These are phyloP conservation scores for Hyposmocoma kahamanoa DNA, from an alignment of 1,140 invertebrate genomes.

Conservation along the genomic window DNA sequence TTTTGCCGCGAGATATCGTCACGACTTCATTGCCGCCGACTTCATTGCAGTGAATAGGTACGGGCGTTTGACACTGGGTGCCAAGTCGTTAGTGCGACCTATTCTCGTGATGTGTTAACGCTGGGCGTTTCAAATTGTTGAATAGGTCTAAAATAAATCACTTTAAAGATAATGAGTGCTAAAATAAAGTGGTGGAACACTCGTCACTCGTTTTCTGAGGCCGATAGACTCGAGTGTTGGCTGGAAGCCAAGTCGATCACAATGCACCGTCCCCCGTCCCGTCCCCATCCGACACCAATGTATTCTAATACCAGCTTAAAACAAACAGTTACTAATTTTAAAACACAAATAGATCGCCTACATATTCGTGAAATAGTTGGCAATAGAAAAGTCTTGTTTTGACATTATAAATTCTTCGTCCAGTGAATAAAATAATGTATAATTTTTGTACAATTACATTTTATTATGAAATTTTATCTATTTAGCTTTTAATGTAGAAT, in stretches of 20 bases:
- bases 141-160: slow-evolving; percentile 62
- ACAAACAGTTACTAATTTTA: slow-evolving; percentile 1
- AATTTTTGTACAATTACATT: too few species aligned
- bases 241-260: slow-evolving; percentile 52
- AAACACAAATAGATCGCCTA: neutral
- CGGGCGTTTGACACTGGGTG: slow-evolving; percentile 29
- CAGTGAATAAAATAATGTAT: too few species aligned
- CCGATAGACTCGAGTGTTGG: slow-evolving; percentile 52
- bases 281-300: slow-evolving; percentile 11
- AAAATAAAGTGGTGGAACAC: slow-evolving; percentile 65
- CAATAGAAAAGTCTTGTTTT: neutral
- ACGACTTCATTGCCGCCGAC: slow-evolving; percentile 35
- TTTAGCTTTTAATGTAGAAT: too few species aligned
- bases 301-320: neutral
- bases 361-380: neutral
- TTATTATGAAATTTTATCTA: too few species aligned
- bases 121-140: slow-evolving; percentile 30
- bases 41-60: slow-evolving; percentile 38
- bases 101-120: slow-evolving; percentile 47
- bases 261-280: slow-evolving; percentile 21
- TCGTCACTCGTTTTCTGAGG: slow-evolving; percentile 46
- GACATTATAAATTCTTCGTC: too few species aligned
- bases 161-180: slow-evolving; percentile 65
- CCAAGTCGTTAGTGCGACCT: slow-evolving; percentile 47
- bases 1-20: slow-evolving; percentile 32